Evolutionary conservation across 2,113 vertebrate genomes (phyloP), one percentile per base, ranked within the genome.

Genomic region (Fregata magnificens): DNA sequence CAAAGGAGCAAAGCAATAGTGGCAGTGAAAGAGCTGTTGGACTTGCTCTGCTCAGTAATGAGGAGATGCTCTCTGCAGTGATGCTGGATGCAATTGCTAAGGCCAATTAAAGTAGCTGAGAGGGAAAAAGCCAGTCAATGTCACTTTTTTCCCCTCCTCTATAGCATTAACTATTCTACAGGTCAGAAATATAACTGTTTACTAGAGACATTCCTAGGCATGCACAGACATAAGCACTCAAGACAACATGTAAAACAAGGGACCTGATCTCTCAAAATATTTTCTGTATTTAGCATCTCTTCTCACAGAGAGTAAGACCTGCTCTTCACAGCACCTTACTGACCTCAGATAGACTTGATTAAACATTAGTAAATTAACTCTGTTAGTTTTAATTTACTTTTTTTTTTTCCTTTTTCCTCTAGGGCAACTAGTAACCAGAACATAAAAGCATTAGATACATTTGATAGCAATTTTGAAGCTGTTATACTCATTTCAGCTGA

Each of bases 231-330:
- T n/a, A 44, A 63, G 38, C 5, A 16, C 10, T 32, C 26, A 50
- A 67, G 24, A 53, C 13, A 63, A 44, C 7, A 34, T 9, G 7
- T 74, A 72, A 89, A 94, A 38, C 6, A 52, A 79, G 32, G 16
- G 16, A 73, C 19, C 1, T 49, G 29, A 66, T 73, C 1, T 63
- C 26, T 83, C 21, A 61, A 65, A 80, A 66, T 50, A 17, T 66
- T 71, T 92, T 73, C 34, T 69, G 4, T 45, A 45, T 36, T 69
- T 44, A 83, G 5, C 15, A 52, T 16, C 2, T 61, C 72, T 78
- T 85, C 40, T 53, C 0, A 0, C 13, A 31, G 28, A 61, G 24
- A 20, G 2, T 28, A 73, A 81, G 8, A 5, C 3, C 2, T 56
- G 7, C 6, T 63, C 29, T 55, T 82, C 62, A 56, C 4, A 67